A percentile compares a stretch with the other conserved stretches of the same genome.
Conservation (phyloP, 2,113 vertebrate species). For the Nothoprocta perdicaria region DNA sequence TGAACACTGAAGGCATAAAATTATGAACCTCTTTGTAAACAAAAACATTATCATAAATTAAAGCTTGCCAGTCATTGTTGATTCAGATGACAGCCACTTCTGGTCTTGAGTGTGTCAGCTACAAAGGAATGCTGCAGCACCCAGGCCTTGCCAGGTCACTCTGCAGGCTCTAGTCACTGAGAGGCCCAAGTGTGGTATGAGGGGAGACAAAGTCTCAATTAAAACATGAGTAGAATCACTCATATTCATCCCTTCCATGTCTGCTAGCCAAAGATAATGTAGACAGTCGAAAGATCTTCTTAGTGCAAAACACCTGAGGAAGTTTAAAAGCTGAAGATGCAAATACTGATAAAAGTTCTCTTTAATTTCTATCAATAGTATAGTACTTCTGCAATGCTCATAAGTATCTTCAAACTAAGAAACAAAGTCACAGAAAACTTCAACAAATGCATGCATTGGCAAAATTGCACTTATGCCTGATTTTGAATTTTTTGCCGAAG, state of each 20-base stretch:
- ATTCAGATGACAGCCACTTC: slow-evolving; percentile 18
- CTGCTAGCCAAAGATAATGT: background rate
- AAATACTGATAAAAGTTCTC: background rate
- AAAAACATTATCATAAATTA: slow-evolving; percentile 22
- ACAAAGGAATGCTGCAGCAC: slow-evolving; percentile 28
- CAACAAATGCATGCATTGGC: background rate
- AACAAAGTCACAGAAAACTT: background rate
- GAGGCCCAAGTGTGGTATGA: background rate
- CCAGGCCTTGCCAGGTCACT: background rate
- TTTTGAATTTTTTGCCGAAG: background rate
- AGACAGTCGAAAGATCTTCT: background rate
- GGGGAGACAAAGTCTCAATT: background rate
- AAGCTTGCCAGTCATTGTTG: background rate
- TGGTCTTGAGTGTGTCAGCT: background rate
- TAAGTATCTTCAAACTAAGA: background rate
- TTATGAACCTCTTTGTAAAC: background rate
- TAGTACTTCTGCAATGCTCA: background rate
- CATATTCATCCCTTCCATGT: background rate
- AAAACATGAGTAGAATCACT: background rate
- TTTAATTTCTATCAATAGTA: background rate
- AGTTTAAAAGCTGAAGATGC: background rate
- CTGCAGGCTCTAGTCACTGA: background rate
- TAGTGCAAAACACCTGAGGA: background rate
- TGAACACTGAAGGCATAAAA: background rate
- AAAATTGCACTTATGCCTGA: background rate